Evolutionary conservation across 37 sponge, comb jelly and placozoan genomes (phyloP), one percentile per base, ranked within the genome.

Genomic region (Oscarella lobularis): DNA sequence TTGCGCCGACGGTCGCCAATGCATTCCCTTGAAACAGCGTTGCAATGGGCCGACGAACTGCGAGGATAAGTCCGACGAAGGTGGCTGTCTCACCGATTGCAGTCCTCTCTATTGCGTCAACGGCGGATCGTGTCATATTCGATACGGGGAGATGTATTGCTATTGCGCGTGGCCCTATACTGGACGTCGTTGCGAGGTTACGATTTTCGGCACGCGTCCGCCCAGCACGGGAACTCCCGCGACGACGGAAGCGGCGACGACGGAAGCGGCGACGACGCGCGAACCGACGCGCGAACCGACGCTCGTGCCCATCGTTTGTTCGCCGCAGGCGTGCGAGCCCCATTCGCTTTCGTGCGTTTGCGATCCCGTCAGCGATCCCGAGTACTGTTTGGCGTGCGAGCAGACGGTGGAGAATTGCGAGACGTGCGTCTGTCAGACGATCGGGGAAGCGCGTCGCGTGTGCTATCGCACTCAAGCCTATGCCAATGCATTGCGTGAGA

Each of bases 21-120:
- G 79, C 71, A 80, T 80, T 67, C 68, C 68, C 66, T 67, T 67
- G 67, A 75, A 78, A 41, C 39, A 68, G 54, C 69, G 68, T 60
- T 78, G 79, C 67, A 73, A 78, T 36, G 66, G 48, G 39, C 37
- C 72, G 54, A 71, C 66, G 40, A 73, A 78, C 31, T 78, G 79
- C 35, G 36, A 41, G 1, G 79, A 78, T 39, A 31, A n/a, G 27
- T 78, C 79, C 2, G 79, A 78, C 73, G 79, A 78, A 68, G 66
- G 36, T 2, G 54, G 54, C 76, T 74, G 75, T 36, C 75, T 48
- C 60, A 48, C 60, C 14, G 9, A 27, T 48, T 48, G 60, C 20
- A 20, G 20, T 20, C 60, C 60, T 27, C 20, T 27, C 60, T 48
- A 48, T 48, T 48, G 60, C 20, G 60, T 48, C 60, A 48, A 48